These are phyloP conservation scores for Ctenodactylus gundi DNA, from an alignment of 2,113 vertebrate species.

Conservation along the genomic window DNA sequence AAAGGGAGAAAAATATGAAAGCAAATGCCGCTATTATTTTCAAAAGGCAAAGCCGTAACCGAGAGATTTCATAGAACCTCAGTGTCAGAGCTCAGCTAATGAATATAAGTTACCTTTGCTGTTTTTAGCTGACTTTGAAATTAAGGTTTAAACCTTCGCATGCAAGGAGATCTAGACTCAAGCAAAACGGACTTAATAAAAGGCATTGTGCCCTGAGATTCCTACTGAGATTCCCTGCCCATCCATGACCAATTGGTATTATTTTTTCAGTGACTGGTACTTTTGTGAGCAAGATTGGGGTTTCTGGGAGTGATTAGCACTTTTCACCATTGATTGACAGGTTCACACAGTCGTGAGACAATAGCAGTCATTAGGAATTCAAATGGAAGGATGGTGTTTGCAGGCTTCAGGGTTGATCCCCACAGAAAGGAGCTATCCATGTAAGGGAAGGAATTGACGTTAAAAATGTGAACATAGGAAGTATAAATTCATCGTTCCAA, in stretches of 20 bases:
- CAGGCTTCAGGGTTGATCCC: slow-evolving; percentile 74
- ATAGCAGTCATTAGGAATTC: slow-evolving; percentile 87
- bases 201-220: slow-evolving; percentile 84
- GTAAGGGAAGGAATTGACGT: not conserved
- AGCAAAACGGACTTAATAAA: slow-evolving; percentile 88
- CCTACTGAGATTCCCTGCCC: slow-evolving; percentile 83
- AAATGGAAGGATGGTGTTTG: slow-evolving; percentile 85
- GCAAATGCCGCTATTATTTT: slow-evolving; percentile 74
- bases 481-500: slow-evolving; percentile 30
- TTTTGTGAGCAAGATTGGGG: slow-evolving; percentile 86
- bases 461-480: slow-evolving; percentile 33
- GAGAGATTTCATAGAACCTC: slow-evolving; percentile 81
- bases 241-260: slow-evolving; percentile 89
- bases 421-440: slow-evolving; percentile 73
- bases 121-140: slow-evolving; percentile 86
- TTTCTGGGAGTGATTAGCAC: slow-evolving; percentile 88
- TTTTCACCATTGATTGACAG: slow-evolving; percentile 88
- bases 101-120: slow-evolving; percentile 84
- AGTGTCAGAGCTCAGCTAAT: slow-evolving; percentile 80
- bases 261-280: slow-evolving; percentile 87
- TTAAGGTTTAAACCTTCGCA: slow-evolving; percentile 81
- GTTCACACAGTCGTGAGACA: slow-evolving; percentile 87
- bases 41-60: slow-evolving; percentile 71
- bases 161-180: slow-evolving; percentile 75
- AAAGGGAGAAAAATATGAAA: slow-evolving; percentile 45